Evolutionary conservation across 2,113 vertebrate genomes (phyloP), one percentile per base, ranked within the genome.

Genomic region (Cavia aperea): DNA sequence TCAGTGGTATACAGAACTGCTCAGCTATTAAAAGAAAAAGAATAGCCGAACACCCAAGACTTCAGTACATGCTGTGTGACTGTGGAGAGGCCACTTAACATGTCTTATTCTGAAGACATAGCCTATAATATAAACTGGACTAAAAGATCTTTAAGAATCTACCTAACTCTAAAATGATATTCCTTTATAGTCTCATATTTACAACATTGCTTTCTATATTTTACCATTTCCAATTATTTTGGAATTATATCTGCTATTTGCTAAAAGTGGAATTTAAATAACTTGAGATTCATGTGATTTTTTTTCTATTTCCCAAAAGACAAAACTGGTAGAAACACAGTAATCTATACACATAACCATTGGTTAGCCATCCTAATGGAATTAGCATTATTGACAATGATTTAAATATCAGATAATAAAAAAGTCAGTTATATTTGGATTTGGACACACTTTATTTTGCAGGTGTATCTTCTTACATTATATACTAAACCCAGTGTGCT

Each of bases 171-270:
- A 81, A 36, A 10, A 81, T 79, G 7, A 26, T 56, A 62, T 81
- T 89, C 95, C 81, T 94, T 89, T 95, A 79, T 82, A 54, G 90
- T 90, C 77, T 91, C 15, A 3, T 94, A 54, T 93, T 82, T 78
- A 94, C 13, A 49, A 65, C 51, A 81, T 13, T 94, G 46, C 43
- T 31, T 89, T 82, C n/a, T 82, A 36, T 54, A 88, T 94, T 88
- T 90, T 81, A 83, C 39, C 75, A 90, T 81, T 95, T 94, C 94
- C 86, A 94, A 96, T 94, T 94, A 95, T 93, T 95, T 96, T 91
- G 75, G 94, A 94, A 95, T 95, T 96, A 94, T 78, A 88, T 63
- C 54, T 96, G 81, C 54, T 95, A 84, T 95, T 96, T 96, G 81
- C 86, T 88, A 95, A 92, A 95, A 90, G 84, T 87, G 83, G 92